Evolutionary conservation across 2,113 vertebrate species (phyloP), one percentile per base, ranked within the genome.

Genomic region (Perca flavescens): DNA sequence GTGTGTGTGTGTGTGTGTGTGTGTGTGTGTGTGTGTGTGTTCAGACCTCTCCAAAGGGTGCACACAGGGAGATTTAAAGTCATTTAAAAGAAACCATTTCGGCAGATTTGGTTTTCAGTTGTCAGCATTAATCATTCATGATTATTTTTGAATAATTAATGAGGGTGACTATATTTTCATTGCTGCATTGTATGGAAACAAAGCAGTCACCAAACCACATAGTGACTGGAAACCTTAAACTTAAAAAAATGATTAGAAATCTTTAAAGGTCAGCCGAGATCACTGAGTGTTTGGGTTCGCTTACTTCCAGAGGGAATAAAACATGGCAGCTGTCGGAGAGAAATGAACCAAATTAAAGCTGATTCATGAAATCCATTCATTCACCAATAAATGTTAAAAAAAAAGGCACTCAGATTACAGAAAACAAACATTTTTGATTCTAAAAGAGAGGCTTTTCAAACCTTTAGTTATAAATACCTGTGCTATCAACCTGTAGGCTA

Each of bases 121-220:
- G 77, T 75, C 66, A 5, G 12, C 9, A 25, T 82, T 22, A 75
- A 73, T 70, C 12, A 81, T 82, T 74, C 2, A 78, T 5, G 14
- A 56, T 43, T 5, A 1, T 16, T 54, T 16, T 47, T 79, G 2
- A 66, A 64, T 2, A 81, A 60, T 68, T 65, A 67, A 25, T 2
- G 19, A 57, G 31, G 58, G 2, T 28, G 17, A 64, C 43, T 74
- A 25, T 36, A 17, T 54, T 58, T 17, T 64, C 58, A 40, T 25
- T 6, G 1, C 16, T 40, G 76, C 40, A 40, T 79, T 14, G 36
- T 28, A 31, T 43, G 0, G 46, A 63, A 67, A 57, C 54, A 50
- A 62, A 50, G 14, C 22, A 22, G 54, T 34, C 15, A 62, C 4
- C n/a, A 15, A 68, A 47, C 56, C 71, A 0, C 31, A 15, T 31